Base-by-base conservation (phyloP, 2,797 vertebrate genomes). In the Poecilia picta region DNA sequence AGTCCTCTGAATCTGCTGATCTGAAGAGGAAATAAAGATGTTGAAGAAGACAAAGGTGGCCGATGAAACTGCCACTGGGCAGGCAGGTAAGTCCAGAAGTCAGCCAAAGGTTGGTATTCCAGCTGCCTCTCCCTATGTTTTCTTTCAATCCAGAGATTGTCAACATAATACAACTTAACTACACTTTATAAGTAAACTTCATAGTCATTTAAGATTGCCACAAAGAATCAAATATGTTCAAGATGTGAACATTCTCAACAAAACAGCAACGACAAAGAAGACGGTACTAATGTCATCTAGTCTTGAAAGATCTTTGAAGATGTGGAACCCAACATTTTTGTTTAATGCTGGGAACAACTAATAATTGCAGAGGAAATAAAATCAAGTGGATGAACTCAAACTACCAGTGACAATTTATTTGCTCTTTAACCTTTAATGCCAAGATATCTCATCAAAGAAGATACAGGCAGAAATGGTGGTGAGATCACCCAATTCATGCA, bases 21-120 rank as follows among this genome's bases (percentile, higher is more conserved):
- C 83, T 88, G 57, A 46, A 84, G 78, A 88, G 41, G 72, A 85
- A 68, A 39, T 64, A 90, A 95, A 92, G 90, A 96, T 96, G 95
- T 94, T 80, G 93, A 95, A 94, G 90, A 95, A 53, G 90, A 92
- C 95, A 80, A 96, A 96, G 89, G 87, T 93, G 85, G 91, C 92
- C 0, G 95, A 96, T 74, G 89, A 86, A 80, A 94, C 95, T 92
- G 95, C 95, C 90, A 45, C 88, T 43, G 95, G 94, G 93, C 96
- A 96, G 94, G 79, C 91, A 81, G 96, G 95, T 96, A 93, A 95
- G 95, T 92, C 84, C 73, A 82, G 49, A 73, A 70, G 66, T 82
- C 82, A 70, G 49, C 75, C 53, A 49, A 75, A 49, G 79, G 78
- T 81, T 87, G 62, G 83, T 85, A 62, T 85, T 76, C 46, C 64